Conservation (phyloP, 37 sponge, comb jelly and placozoan species). For the Axinella damicornis region DNA sequence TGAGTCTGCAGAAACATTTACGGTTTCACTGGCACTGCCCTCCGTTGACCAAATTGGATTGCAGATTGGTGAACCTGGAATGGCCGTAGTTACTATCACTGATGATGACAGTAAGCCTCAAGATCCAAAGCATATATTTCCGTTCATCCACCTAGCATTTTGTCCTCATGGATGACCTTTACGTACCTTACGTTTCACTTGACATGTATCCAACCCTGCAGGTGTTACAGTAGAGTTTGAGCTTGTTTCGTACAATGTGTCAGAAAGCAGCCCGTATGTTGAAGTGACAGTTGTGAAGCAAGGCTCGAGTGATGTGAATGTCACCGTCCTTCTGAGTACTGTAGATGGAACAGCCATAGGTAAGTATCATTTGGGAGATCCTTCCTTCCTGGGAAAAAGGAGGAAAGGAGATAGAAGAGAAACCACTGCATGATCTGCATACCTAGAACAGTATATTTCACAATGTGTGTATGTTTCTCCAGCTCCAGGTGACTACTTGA, state of each 20-base stretch:
- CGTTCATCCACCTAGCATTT: not conserved
- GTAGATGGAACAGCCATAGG: conserved; percentile 49
- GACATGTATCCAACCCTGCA: not conserved
- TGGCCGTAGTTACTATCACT: conserved; percentile 21
- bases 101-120: conserved; percentile 51
- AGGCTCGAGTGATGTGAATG: not conserved
- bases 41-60: not conserved
- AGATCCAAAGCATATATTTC: too few relatives aligned
- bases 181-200: not conserved
- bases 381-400: too few relatives aligned
- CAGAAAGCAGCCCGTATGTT: not conserved
- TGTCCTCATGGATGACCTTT: too few relatives aligned
- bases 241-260: not conserved
- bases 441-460: too few relatives aligned
- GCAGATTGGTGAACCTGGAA: not conserved
- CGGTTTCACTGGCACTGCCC: conserved; percentile 5
- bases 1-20: conserved; percentile 30
- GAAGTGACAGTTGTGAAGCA: conserved; percentile 1
- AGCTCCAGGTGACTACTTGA: not conserved
- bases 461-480: not conserved
- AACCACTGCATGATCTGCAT: too few relatives aligned
- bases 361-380: too few relatives aligned
- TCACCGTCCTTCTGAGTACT: conserved; percentile 26
- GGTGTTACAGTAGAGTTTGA: not conserved
- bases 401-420: too few relatives aligned